Evolutionary conservation across 2,113 vertebrate species (phyloP), one percentile per base, ranked within the genome.

Genomic region (Cochlearius cochlearius): DNA sequence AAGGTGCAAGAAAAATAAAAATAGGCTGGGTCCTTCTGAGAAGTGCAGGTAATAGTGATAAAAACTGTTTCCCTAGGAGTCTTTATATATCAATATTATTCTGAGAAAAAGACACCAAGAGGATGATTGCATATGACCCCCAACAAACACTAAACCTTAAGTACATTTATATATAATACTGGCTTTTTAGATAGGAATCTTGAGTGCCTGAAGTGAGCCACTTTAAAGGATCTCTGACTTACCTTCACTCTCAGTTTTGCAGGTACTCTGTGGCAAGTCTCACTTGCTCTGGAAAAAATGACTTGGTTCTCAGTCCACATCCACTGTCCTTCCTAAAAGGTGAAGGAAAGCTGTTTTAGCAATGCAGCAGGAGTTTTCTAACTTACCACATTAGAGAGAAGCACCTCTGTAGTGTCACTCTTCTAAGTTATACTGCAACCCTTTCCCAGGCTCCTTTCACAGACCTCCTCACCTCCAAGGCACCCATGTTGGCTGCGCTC

Each of bases 401-500:
- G 2, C 10, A 36, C 2, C 17, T 26, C 30, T 30, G 1, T 11
- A 6, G n/a, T 2, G 66, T 8, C 6, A 22, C 3, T 18, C 8
- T n/a, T 38, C 12, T 27, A 53, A 62, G 12, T 10, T 17, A 56
- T 1, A 9, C 18, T 2, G 0, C 38, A 71, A 22, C 29, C 5
- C 11, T 39, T 77, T 8, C 20, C 36, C 5, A 66, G 9, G 53
- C 5, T 56, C 36, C 50, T 86, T 68, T 66, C 47, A 2, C 9
- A 45, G 39, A 19, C 17, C n/a, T 21, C 41, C 47, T 89, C 23
- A 39, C 22, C 49, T 38, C n/a, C 5, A 20, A 36, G 7, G 8
- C 21, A 32, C 4, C 21, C 6, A 4, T 0, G 0, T 1, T 5
- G 0, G 0, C 23, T 58, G 1, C 11, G 25, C 19, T 3, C 63